Evolutionary conservation across 1,140 invertebrate genomes (phyloP).

Genomic region (Daktulosphaira vitifoliae): DNA sequence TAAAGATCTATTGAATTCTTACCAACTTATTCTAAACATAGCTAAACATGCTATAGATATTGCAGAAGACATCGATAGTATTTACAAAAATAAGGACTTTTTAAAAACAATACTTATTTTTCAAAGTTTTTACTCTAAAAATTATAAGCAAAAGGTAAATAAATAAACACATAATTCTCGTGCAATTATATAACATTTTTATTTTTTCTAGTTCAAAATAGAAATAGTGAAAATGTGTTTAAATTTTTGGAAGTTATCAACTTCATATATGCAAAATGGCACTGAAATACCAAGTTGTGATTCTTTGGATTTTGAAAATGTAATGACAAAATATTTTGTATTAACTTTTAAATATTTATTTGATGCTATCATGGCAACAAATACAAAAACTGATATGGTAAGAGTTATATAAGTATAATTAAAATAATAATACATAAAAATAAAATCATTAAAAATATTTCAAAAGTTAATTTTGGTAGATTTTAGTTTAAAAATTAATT

Average conservation of each 20-base stretch:
- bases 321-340: background rate
- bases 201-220: slow-evolving; percentile 11
- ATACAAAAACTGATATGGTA: slow-evolving; percentile 10
- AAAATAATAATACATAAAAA: no score
- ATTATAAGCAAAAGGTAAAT: background rate
- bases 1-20: background rate
- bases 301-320: background rate
- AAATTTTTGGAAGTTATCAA: background rate
- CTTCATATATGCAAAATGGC: background rate
- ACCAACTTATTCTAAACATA: slow-evolving; percentile 3
- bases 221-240: slow-evolving; percentile 20
- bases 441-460: no score
- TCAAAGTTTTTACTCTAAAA: slow-evolving; percentile 11
- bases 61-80: background rate
- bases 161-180: background rate
- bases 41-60: background rate
- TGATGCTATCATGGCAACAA: slow-evolving; percentile 4
- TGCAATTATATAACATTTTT: background rate
- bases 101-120: background rate
- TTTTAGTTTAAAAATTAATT: no score
- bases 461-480: no score
- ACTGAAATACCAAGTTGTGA: background rate
- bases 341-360: slow-evolving; percentile 10
- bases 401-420: background rate
- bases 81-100: background rate